Evolutionary conservation across 2,888 invertebrate genomes (phyloP).

Genomic region (Lepidochrysops patricia): DNA sequence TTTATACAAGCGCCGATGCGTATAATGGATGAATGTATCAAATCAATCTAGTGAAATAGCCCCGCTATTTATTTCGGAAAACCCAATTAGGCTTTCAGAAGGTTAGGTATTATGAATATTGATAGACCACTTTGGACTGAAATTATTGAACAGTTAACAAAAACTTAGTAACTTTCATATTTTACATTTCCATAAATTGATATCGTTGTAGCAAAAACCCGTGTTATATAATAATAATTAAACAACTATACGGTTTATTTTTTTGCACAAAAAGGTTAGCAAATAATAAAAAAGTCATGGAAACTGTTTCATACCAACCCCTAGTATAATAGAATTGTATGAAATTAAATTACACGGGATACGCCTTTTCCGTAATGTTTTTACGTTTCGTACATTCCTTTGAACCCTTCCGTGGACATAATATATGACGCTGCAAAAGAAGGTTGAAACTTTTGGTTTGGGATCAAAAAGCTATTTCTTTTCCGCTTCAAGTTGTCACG

Average conservation of each 20-base stretch:
- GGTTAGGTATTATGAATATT: not conserved
- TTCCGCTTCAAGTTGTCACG: slow-evolving; percentile 53
- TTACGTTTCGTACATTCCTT: slow-evolving; percentile 11
- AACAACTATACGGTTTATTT: too few relatives aligned
- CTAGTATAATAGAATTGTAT: not conserved
- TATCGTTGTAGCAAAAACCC: too few relatives aligned
- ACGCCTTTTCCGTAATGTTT: not conserved
- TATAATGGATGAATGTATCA: slow-evolving; percentile 44
- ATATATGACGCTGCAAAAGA: slow-evolving; percentile 24
- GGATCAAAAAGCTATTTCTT: slow-evolving; percentile 58
- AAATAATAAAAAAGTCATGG: not conserved
- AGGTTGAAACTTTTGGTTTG: slow-evolving; percentile 33
- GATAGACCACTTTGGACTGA: not conserved
- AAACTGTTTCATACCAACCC: not conserved
- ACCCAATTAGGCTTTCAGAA: not conserved
- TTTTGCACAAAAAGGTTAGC: too few relatives aligned
- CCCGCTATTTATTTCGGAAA: not conserved
- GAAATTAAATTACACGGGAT: not conserved
- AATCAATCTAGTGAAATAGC: slow-evolving; percentile 5
- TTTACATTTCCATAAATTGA: too few relatives aligned
- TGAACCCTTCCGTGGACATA: slow-evolving; percentile 16
- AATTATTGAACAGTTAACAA: too few relatives aligned
- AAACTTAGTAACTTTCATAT: too few relatives aligned
- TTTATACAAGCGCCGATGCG: slow-evolving; percentile 57
- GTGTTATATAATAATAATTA: too few relatives aligned